Evolutionary conservation across 1,140 invertebrate genomes (phyloP).

Genomic region (Centruroides sculpturatus): DNA sequence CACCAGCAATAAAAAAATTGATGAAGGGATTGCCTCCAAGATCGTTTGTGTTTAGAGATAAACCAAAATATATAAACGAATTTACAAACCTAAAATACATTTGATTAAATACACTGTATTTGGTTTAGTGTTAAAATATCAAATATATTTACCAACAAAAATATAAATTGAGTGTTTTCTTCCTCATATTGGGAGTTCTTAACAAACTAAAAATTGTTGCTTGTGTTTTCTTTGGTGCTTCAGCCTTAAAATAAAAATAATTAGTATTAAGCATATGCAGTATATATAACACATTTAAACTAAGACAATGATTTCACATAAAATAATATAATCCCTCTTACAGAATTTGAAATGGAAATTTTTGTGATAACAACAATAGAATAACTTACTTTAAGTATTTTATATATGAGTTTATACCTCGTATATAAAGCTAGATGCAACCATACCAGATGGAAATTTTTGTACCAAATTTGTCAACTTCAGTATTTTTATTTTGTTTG

Average conservation of each 20-base stretch:
- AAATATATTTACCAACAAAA: constrained; percentile 24
- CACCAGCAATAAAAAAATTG: constrained; percentile 55
- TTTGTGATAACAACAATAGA: too few relatives aligned
- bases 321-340: too few relatives aligned
- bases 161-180: constrained; percentile 14
- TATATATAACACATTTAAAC: too few relatives aligned
- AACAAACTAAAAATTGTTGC: constrained; percentile 15
- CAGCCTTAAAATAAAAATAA: background rate
- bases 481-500: too few relatives aligned
- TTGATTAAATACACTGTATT: background rate
- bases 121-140: background rate
- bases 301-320: too few relatives aligned
- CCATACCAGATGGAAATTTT: too few relatives aligned
- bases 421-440: too few relatives aligned
- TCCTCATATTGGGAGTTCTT: constrained; percentile 11
- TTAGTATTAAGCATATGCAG: too few relatives aligned
- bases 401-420: too few relatives aligned
- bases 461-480: too few relatives aligned
- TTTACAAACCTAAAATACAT: constrained; percentile 51
- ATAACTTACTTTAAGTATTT: too few relatives aligned
- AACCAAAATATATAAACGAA: constrained; percentile 59
- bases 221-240: constrained; percentile 1
- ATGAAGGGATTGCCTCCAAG: constrained; percentile 55
- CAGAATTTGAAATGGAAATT: too few relatives aligned
- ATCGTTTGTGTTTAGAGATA: constrained; percentile 59